Base-by-base conservation (phyloP, 1,140 invertebrate species). In the Thrips palmi region DNA sequence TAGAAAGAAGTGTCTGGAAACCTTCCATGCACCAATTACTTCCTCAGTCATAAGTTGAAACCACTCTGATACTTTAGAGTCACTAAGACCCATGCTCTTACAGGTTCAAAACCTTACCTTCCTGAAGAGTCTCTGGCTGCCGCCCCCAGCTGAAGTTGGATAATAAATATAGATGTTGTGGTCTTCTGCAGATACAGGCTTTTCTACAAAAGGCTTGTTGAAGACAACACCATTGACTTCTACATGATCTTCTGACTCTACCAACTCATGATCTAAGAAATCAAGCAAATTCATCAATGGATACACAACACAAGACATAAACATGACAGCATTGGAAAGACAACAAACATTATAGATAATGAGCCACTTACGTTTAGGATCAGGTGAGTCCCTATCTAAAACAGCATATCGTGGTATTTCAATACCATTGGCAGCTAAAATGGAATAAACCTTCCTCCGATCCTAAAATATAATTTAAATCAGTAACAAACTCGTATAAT, bases 81-180 rank as follows among this genome's bases (percentile, higher is more conserved):
- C 11, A 8, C 8, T 28, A 41, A 22, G 14, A 19, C 6, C 17
- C 5, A 28, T 37, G 19, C 15, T 37, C 8, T 38, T 30, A 35
- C 8, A 25, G 1, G 12, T 10, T 37, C 33, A 48, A 46, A 40
- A 65, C 63, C 54, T 65, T 79, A 88, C 84, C 70, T 97, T 98
- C 54, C 94, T 71, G 62, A 98, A 98, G 27, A 98, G 64, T 48
- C 91, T 67, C 55, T 98, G 94, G 56, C 87, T 92, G 2, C 94
- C 94, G 2, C 82, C 83, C 2, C 96, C 96, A n/a, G 93, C 96
- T 3, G 87, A 91, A 3, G 88, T 89, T 0, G 94, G 96, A 63
- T 97, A 99, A 60, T 99, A 99, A 49, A 99, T 99, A 57, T 97
- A 97, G 53, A 99, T 96, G 57, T 99, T 99, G 58, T 99, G 96